Evolutionary conservation across 2,797 vertebrate genomes (phyloP).

Genomic region (Myoxocephalus aenaeus): DNA sequence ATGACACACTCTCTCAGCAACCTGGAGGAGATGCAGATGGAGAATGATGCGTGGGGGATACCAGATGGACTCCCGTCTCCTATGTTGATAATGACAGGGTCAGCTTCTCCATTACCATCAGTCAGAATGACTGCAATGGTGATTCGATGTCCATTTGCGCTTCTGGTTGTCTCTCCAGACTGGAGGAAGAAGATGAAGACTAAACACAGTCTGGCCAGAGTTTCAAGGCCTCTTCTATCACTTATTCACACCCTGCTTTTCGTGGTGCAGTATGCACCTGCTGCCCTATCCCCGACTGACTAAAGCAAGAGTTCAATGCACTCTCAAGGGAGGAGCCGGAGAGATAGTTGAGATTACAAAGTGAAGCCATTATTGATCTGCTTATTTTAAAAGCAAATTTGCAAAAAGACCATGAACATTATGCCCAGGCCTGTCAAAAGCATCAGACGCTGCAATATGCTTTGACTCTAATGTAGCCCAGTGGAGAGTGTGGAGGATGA

Average conservation of each 20-base stretch:
- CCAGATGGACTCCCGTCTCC: conserved; percentile 6
- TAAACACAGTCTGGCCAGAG: conserved; percentile 13
- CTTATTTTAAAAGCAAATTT: conserved; percentile 9
- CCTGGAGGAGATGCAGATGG: conserved; percentile 7
- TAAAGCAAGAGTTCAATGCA: conserved; percentile 12
- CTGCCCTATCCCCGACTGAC: not conserved
- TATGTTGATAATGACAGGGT: conserved; percentile 29
- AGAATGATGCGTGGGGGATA: not conserved
- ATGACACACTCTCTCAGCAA: conserved; percentile 5
- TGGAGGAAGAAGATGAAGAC: not conserved
- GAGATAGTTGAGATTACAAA: conserved; percentile 8
- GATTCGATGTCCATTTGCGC: conserved; percentile 29
- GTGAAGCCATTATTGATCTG: conserved; percentile 7
- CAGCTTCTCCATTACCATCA: conserved; percentile 44
- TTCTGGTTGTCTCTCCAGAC: conserved; percentile 23
- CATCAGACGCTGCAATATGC: not conserved
- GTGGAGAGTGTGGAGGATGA: not conserved
- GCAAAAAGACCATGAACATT: not conserved
- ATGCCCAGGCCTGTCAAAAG: not conserved
- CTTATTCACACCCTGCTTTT: conserved; percentile 13
- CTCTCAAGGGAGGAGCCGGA: conserved; percentile 5
- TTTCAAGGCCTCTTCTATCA: conserved; percentile 24
- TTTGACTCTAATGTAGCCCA: not conserved
- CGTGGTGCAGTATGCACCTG: not conserved
- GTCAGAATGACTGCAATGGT: conserved; percentile 19